These are phyloP conservation scores for Aptenodytes patagonicus DNA, from an alignment of 2,113 vertebrate species.

Conservation along the genomic window DNA sequence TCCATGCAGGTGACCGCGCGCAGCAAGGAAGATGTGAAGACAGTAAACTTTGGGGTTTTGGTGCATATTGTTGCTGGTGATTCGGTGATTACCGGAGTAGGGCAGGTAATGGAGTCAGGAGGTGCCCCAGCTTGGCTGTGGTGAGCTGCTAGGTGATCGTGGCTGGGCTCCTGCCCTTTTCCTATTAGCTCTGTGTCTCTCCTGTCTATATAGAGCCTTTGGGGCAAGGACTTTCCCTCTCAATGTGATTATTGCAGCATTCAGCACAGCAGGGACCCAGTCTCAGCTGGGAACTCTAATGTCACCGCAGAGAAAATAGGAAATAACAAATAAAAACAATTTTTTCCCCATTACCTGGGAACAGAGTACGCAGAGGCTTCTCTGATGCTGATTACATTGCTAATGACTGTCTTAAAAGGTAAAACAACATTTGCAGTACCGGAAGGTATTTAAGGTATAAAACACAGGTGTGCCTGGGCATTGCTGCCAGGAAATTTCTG, in stretches of 20 bases:
- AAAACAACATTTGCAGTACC: fast-evolving
- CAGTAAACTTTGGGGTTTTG: background rate
- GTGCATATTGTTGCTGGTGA: background rate
- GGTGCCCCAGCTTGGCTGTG: fast-evolving
- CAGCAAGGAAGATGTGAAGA: background rate
- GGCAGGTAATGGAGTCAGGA: background rate
- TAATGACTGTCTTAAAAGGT: fast-evolving
- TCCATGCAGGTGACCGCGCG: fast-evolving
- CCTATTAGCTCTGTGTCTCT: background rate
- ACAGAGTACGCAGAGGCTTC: background rate
- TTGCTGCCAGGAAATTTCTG: background rate
- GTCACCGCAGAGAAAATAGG: background rate
- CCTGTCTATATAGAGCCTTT: background rate
- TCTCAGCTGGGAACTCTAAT: background rate
- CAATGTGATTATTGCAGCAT: fast-evolving
- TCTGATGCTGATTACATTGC: background rate
- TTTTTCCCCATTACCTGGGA: background rate
- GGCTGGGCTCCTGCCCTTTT: background rate
- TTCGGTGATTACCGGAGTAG: background rate
- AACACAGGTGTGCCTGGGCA: background rate
- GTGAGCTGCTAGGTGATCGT: fast-evolving
- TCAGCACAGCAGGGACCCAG: background rate
- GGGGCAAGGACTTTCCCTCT: background rate
- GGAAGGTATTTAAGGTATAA: background rate
- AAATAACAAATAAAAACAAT: background rate